Evolutionary conservation across 2,113 vertebrate species (phyloP), one percentile per base, ranked within the genome.

Genomic region (Eulacestoma nigropectus): DNA sequence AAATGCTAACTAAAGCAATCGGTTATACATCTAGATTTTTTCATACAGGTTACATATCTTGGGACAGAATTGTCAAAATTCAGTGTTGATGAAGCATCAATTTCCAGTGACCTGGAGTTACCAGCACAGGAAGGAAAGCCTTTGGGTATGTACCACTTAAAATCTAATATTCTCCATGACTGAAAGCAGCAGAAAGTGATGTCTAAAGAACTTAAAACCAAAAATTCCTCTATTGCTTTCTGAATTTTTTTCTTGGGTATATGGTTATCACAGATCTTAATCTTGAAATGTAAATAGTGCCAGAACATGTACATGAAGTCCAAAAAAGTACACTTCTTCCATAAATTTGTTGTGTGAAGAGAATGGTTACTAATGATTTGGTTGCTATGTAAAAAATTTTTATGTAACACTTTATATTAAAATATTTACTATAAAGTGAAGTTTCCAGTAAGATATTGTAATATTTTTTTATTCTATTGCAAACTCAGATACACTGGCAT

Each of bases 41-140:
- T 89, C 91, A 9, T 62, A 60, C 95, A 99, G 99, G 98, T 99
- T 95, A 98, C 88, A 2, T 98, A 98, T 88, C 85, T 81, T 91
- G 97, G 98, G 53, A 98, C 93, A 57, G 93, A 97, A 55, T 95
- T 99, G 92, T 97, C 97, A 84, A 91, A 95, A 77, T 97, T 98
- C 68, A 17, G 94, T 74, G 69, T 70, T 76, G 79, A 90, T 26
- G 96, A 97, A 69, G 35, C 10, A 12, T 44, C 94, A 69, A 4
- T 50, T 75, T 74, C 90, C 80, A 74, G 65, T 69, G 91, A 96
- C 60, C 27, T 65, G 41, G 73, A 91, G 33, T 23, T 89, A n/a
- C 42, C 67, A 30, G 32, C 69, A 59, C 94, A 96, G 29, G 86
- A 95, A 32, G 47, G 57, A 70, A 87, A 90, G 4, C 26, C 53